Evolutionary conservation across 2,888 invertebrate species (phyloP), one percentile per base, ranked within the genome.

Genomic region (Melipona bicolor): DNA sequence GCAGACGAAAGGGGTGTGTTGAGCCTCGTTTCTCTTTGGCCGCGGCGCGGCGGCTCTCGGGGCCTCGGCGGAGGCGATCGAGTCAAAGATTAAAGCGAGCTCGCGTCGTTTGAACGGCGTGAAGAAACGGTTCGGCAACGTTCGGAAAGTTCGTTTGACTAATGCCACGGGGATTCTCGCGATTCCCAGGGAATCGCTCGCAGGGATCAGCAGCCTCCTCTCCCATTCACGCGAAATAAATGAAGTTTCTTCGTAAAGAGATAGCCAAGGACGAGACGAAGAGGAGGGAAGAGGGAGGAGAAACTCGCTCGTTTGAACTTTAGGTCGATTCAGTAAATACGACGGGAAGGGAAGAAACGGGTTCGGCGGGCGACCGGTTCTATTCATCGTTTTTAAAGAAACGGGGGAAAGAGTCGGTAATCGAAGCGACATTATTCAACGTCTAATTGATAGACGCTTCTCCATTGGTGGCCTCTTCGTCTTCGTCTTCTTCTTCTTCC

Each of bases 191-290:
- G 67, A 67, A 80, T 73, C 82, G 59, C 64, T 80, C 36, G 70
- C 70, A 19, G 54, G 50, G 77, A 80, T 79, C 76, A 49, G 49
- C 76, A 56, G 49, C 65, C 49, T 24, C n/a, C 24, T 71, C 70
- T 62, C 61, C 82, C 71, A 80, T 82, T 82, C 80, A 71, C 75
- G 76, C 67, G 81, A 81, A 76, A 83, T 83, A 83, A 83, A 81
- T 83, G 81, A 83, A 83, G 76, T 76, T 81, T 72, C 76, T 62
- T 27, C 36, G 62, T 59, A 62, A 83, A 62, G 67, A 62, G 76
- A 76, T 61, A 71, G 82, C 49, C 17, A 32, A 11, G 9, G 9
- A 21, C 36, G 36, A n/a, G 19, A 11, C 11, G 56, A 36, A 50
- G 27, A 13, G 69, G 3, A 1, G 13, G 15, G 15, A 3, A 43